phyloP scores from a whole-genome alignment of 2,888 invertebrate genomes.

The Pachliopta kotzebuea region DNA sequence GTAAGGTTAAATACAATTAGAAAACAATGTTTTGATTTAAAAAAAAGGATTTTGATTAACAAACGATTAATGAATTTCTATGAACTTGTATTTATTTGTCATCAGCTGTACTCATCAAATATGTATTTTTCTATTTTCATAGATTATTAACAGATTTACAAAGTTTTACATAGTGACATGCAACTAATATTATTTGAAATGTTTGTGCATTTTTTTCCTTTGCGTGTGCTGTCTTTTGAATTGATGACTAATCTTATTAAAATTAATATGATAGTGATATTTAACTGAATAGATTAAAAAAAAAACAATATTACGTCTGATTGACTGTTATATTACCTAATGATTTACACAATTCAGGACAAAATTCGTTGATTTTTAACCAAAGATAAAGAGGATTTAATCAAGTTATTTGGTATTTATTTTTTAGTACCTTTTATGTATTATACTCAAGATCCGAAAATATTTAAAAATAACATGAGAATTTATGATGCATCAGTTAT shows the following conservation, averaged over 20 bases:
- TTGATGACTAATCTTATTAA: slow-evolving; percentile 3
- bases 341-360: too few relatives aligned
- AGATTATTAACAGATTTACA: neutral
- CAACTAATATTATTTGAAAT: slow-evolving; percentile 18
- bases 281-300: too few relatives aligned
- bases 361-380: too few relatives aligned
- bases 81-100: too few relatives aligned
- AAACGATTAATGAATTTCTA: too few relatives aligned
- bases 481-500: too few relatives aligned
- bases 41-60: neutral
- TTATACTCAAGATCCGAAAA: slow-evolving; percentile 54
- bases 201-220: slow-evolving; percentile 27
- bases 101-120: too few relatives aligned
- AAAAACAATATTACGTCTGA: too few relatives aligned
- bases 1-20: neutral
- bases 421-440: neutral
- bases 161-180: slow-evolving; percentile 14
- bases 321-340: too few relatives aligned
- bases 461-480: neutral
- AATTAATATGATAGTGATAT: neutral
- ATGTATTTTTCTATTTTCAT: neutral
- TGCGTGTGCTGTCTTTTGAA: slow-evolving; percentile 28
- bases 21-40: neutral
- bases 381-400: too few relatives aligned
- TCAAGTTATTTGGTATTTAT: neutral